Evolutionary conservation across 2,888 invertebrate species (phyloP).

Genomic region (Cataglyphis altisquamis): DNA sequence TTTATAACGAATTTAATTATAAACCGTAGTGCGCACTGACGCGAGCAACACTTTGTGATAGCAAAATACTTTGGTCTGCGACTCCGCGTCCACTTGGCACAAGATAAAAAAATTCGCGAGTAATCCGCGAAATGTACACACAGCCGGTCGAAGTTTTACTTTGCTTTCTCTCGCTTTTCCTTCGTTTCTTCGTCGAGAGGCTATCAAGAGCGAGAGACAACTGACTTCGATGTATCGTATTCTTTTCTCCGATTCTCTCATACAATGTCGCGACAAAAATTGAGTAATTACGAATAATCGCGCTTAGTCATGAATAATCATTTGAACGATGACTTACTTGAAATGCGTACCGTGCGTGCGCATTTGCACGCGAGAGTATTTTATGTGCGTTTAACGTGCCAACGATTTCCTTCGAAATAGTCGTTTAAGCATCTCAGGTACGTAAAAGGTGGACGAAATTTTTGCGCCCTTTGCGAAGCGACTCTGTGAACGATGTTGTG

Average conservation of each 20-base stretch:
- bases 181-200: background rate
- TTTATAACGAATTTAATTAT: conserved; percentile 10
- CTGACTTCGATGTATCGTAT: conserved; percentile 33
- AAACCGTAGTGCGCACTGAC: background rate
- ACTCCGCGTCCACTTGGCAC: conserved; percentile 70
- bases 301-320: background rate
- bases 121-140: conserved; percentile 67
- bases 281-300: conserved; percentile 8
- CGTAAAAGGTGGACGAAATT: conserved; percentile 70
- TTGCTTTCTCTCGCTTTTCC: conserved; percentile 27
- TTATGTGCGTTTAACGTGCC: conserved; percentile 57
- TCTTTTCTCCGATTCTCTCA: background rate
- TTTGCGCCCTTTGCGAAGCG: conserved; percentile 64
- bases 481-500: conserved; percentile 27
- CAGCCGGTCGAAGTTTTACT: conserved; percentile 64
- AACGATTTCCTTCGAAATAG: conserved; percentile 59
- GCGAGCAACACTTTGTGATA: conserved; percentile 48
- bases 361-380: conserved; percentile 8
- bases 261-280: conserved; percentile 4
- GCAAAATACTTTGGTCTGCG: conserved; percentile 65
- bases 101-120: conserved; percentile 68
- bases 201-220: conserved; percentile 6
- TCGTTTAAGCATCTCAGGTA: conserved; percentile 71
- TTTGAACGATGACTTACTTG: background rate
- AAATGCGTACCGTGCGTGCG: conserved; percentile 5